Evolutionary conservation across 2,888 invertebrate species (phyloP), one percentile per base, ranked within the genome.

Genomic region (Thymelicus acteon): DNA sequence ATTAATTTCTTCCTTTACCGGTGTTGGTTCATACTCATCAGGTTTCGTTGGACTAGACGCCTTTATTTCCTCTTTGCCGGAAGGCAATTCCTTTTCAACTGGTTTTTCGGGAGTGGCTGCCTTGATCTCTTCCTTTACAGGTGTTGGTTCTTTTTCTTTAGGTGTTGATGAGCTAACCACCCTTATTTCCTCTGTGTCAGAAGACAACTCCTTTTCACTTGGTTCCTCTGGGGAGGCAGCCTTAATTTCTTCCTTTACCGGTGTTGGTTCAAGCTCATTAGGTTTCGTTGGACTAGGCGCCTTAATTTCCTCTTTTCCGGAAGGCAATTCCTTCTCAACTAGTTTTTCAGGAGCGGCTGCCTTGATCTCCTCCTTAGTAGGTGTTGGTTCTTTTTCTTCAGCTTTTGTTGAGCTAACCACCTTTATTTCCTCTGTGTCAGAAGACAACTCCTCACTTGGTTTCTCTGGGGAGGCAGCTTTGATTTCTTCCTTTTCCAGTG

Each of bases 341-440:
- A 31, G 57, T 3, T 40, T 10, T 7, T 19, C 47, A 2, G 31
- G 1, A 31, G 12, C 52, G 7, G 37, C 39, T 31, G 15, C 52
- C 31, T 49, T 37, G 12, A 12, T 10, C 7, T 6, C 49, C 0
- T 19, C 48, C 48, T 24, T 62, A 1, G 1, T 31, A 40, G 15
- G 15, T 15, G 10, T 52, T 12, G 52, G 1, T 24, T 31, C 15
- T 10, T 48, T 58, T 6, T 66, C 48, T 10, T 8, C 31, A 19
- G 37, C 48, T 31, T 37, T 66, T 19, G 48, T 48, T 65, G 37
- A 24, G 4, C 60, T 64, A 4, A 65, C 57, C 58, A 62, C 54
- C 31, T 68, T 60, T 24, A 57, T 39, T 19, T 31, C 62, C 60
- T 19, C 44, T 12, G n/a, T 63, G 13, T 6, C 54, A 13, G 64